Conservation (phyloP, 2,797 vertebrate species). For the Podargus strigoides region DNA sequence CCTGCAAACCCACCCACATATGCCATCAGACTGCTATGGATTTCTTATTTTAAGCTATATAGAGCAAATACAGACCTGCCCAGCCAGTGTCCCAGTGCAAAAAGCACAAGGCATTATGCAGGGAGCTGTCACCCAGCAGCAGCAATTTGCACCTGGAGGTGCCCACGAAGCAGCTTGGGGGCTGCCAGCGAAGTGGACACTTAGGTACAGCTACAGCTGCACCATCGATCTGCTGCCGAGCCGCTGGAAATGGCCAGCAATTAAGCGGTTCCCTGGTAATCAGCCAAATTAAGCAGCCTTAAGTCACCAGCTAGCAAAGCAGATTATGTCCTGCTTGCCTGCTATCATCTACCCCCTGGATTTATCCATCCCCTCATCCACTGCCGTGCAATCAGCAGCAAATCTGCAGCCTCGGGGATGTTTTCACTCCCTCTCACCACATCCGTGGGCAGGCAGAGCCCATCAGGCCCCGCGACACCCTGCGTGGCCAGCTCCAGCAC, state of each 20-base stretch:
- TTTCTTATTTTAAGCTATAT: neutral
- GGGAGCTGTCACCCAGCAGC: neutral
- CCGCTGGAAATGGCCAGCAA: neutral
- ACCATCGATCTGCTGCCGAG: neutral
- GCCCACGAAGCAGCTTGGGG: neutral
- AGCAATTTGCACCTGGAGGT: neutral
- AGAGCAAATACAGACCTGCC: neutral
- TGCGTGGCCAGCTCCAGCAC: neutral
- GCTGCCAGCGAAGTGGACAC: neutral
- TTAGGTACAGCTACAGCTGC: too few species aligned
- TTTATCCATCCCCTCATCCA: neutral
- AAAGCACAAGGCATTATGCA: neutral
- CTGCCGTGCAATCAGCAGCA: neutral
- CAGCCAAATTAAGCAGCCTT: slow-evolving; percentile 9
- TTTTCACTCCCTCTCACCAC: neutral
- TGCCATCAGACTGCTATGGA: neutral
- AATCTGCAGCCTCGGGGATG: neutral
- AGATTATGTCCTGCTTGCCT: neutral
- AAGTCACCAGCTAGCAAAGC: neutral
- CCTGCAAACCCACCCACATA: neutral
- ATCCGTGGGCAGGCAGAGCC: neutral
- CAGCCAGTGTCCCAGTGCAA: neutral
- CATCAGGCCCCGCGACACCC: accelerated
- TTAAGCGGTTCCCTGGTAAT: neutral
- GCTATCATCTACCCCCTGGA: neutral